These are phyloP conservation scores for Phyllotreta striolata DNA, from an alignment of 2,888 invertebrate genomes.

Conservation along the genomic window DNA sequence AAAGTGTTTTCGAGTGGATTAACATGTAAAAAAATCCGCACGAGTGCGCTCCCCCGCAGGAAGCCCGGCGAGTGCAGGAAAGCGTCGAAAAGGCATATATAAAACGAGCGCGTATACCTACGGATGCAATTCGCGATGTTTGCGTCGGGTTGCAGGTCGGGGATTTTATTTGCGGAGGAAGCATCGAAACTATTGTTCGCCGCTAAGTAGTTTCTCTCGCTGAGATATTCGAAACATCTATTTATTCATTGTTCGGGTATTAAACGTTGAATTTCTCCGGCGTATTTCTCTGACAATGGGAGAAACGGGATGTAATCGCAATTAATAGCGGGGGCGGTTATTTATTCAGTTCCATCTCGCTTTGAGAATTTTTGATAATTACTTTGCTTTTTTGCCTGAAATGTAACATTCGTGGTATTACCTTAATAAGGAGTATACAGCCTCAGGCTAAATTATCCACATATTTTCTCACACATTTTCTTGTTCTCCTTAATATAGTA, in stretches of 20 bases:
- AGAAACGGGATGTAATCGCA: conserved; percentile 28
- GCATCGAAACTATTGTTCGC: conserved; percentile 35
- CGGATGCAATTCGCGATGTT: conserved; percentile 26
- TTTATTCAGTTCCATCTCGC: conserved; percentile 14
- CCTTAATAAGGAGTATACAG: too few relatives aligned
- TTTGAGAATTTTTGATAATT: too few relatives aligned
- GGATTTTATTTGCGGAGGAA: conserved; percentile 33
- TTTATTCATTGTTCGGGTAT: conserved; percentile 37
- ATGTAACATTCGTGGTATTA: too few relatives aligned
- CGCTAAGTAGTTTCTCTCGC: conserved; percentile 36
- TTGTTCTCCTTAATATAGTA: too few relatives aligned
- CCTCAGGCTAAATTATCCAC: too few relatives aligned
- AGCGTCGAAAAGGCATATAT: conserved; percentile 15
- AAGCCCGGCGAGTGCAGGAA: neutral
- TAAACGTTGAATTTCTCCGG: conserved; percentile 35
- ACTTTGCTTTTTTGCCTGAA: too few relatives aligned
- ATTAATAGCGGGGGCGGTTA: conserved; percentile 23
- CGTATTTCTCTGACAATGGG: conserved; percentile 19
- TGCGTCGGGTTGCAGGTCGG: conserved; percentile 28
- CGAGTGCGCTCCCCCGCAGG: too few relatives aligned
- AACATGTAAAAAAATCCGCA: too few relatives aligned
- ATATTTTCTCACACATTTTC: too few relatives aligned
- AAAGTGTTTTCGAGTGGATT: too few relatives aligned
- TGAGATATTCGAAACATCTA: conserved; percentile 37
- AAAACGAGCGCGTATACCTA: conserved; percentile 16